These are phyloP conservation scores for Fragum fragum DNA, from an alignment of 2,888 invertebrate genomes.

Conservation along the genomic window DNA sequence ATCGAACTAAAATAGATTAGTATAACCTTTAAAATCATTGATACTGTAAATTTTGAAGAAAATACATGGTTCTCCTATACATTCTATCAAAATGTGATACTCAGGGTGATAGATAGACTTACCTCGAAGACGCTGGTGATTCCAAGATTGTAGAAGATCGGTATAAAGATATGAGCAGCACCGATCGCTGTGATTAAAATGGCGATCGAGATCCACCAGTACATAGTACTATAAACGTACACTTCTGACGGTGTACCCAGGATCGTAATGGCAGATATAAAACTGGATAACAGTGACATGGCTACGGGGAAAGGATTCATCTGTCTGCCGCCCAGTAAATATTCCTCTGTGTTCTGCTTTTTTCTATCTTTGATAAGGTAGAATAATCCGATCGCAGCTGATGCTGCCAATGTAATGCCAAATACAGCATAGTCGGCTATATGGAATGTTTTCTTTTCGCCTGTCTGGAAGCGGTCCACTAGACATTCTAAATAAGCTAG, in stretches of 20 bases:
- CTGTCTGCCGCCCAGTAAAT: slow-evolving; percentile 78
- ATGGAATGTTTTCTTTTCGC: slow-evolving; percentile 61
- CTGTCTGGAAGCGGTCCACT: slow-evolving; percentile 59
- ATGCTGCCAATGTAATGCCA: slow-evolving; percentile 70
- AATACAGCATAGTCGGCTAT: slow-evolving; percentile 79
- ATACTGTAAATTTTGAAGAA: too few relatives aligned
- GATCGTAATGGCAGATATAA: slow-evolving; percentile 84
- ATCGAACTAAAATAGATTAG: too few relatives aligned
- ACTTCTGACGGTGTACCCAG: slow-evolving; percentile 82
- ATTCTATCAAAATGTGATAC: too few relatives aligned
- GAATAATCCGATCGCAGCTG: slow-evolving; percentile 79
- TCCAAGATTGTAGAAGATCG: slow-evolving; percentile 75
- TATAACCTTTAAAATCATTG: too few relatives aligned
- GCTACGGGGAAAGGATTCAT: slow-evolving; percentile 81
- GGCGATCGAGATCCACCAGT: slow-evolving; percentile 74
- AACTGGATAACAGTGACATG: slow-evolving; percentile 82
- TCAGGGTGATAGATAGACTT: slow-evolving; percentile 12
- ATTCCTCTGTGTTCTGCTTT: slow-evolving; percentile 75
- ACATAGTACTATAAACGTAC: slow-evolving; percentile 81
- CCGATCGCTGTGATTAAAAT: slow-evolving; percentile 78
- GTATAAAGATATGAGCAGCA: slow-evolving; percentile 74
- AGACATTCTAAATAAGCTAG: slow-evolving; percentile 22
- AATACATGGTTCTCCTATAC: too few relatives aligned
- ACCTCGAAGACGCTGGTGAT: slow-evolving; percentile 78
- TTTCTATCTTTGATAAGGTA: slow-evolving; percentile 77